Evolutionary conservation across 2,888 invertebrate species (phyloP).

Genomic region (Oxyscelio sp.): DNA sequence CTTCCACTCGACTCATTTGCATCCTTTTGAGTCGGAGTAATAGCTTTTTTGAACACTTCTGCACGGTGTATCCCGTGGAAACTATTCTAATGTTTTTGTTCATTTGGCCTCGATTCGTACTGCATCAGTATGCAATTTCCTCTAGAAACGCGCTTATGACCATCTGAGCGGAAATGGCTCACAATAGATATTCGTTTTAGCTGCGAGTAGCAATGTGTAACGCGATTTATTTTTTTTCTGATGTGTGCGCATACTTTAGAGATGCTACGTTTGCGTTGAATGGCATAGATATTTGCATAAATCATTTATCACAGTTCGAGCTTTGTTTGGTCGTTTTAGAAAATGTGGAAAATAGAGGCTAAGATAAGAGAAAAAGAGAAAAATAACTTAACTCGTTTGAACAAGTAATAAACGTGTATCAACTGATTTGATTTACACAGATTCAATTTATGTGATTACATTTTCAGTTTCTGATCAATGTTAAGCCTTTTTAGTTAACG

Average conservation of each 20-base stretch:
- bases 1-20: too few species aligned
- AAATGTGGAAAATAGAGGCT: too few species aligned
- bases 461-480: too few species aligned
- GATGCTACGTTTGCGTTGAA: too few species aligned
- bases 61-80: not conserved
- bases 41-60: not conserved
- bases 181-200: slow-evolving; percentile 52
- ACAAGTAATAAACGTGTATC: too few species aligned
- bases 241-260: slow-evolving; percentile 1
- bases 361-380: too few species aligned
- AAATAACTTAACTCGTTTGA: too few species aligned
- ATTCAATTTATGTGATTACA: too few species aligned
- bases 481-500: too few species aligned
- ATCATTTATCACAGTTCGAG: not conserved
- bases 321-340: not conserved
- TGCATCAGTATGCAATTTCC: slow-evolving; percentile 60
- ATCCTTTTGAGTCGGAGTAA: too few species aligned
- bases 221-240: slow-evolving; percentile 19
- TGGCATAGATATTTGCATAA: not conserved
- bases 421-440: too few species aligned
- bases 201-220: slow-evolving; percentile 17
- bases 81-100: slow-evolving; percentile 48
- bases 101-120: slow-evolving; percentile 50
- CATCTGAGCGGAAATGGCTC: slow-evolving; percentile 55
- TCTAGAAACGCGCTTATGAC: slow-evolving; percentile 61